Conservation (phyloP, 2,113 vertebrate genomes). For the Dipodomys spectabilis region DNA sequence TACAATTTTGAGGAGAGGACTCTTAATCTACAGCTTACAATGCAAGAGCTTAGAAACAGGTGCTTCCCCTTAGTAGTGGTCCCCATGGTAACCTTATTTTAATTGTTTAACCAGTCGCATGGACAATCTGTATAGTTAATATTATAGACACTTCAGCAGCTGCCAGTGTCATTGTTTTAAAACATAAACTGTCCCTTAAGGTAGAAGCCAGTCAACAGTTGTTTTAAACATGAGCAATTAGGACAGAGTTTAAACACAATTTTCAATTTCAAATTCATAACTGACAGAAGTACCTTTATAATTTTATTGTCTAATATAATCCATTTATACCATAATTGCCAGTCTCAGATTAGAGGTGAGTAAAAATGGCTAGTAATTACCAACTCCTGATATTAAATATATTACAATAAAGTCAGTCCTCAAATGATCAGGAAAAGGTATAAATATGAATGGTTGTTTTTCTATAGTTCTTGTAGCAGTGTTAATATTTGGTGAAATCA, state of each 20-base stretch:
- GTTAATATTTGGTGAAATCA: neutral
- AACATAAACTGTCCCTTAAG: slow-evolving; percentile 67
- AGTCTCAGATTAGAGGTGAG: neutral
- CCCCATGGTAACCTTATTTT: slow-evolving; percentile 34
- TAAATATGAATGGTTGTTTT: slow-evolving; percentile 1
- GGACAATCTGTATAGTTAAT: slow-evolving; percentile 61
- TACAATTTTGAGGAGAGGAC: slow-evolving; percentile 52
- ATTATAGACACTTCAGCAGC: slow-evolving; percentile 67
- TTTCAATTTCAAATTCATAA: slow-evolving; percentile 65
- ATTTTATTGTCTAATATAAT: slow-evolving; percentile 53
- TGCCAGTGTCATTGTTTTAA: slow-evolving; percentile 66
- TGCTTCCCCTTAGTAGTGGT: slow-evolving; percentile 62
- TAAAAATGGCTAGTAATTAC: slow-evolving; percentile 45
- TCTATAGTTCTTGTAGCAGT: neutral
- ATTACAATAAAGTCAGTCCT: slow-evolving; percentile 10
- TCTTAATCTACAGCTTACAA: slow-evolving; percentile 44
- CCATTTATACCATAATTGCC: neutral
- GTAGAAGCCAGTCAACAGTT: slow-evolving; percentile 54
- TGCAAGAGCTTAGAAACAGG: slow-evolving; percentile 45
- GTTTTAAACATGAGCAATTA: slow-evolving; percentile 69
- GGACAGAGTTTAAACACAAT: slow-evolving; percentile 52
- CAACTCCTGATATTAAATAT: slow-evolving; percentile 20
- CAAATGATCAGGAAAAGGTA: neutral
- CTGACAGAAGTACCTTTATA: slow-evolving; percentile 47
- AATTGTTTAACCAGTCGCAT: slow-evolving; percentile 71